These are phyloP conservation scores for Bombycilla garrulus DNA, from an alignment of 2,113 vertebrate species.

Conservation along the genomic window DNA sequence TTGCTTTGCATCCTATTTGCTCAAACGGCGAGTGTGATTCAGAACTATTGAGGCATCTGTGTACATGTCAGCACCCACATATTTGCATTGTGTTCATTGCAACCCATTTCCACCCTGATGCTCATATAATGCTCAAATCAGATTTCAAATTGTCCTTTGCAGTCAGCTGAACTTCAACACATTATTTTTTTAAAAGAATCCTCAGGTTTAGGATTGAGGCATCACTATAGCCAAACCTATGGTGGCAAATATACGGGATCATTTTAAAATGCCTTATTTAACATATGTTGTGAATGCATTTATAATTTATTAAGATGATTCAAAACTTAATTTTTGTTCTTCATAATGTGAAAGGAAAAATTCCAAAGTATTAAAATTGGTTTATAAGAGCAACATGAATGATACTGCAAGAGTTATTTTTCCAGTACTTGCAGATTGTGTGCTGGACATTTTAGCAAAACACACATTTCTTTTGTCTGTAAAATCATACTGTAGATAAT, in stretches of 20 bases:
- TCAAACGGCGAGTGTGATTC: background rate
- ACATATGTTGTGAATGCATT: background rate
- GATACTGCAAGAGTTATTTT: background rate
- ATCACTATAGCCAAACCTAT: background rate
- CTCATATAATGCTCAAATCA: background rate
- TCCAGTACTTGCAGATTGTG: rapidly evolving
- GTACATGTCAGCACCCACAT: background rate
- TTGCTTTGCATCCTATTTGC: background rate
- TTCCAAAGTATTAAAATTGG: background rate
- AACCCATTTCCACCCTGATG: background rate
- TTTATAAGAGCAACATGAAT: background rate
- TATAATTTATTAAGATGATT: background rate
- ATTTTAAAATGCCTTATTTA: background rate
- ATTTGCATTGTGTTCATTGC: background rate
- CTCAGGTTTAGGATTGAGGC: background rate
- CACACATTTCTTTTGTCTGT: rapidly evolving
- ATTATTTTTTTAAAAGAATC: background rate
- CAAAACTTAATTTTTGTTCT: background rate
- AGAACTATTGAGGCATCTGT: background rate
- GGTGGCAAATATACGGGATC: background rate
- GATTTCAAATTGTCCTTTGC: background rate
- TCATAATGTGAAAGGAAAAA: rapidly evolving
- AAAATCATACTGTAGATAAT: rapidly evolving
- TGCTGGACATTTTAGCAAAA: background rate
- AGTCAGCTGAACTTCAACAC: background rate